Evolutionary conservation across 1,140 invertebrate species (phyloP), one percentile per base, ranked within the genome.

Genomic region (Papilio helenus): DNA sequence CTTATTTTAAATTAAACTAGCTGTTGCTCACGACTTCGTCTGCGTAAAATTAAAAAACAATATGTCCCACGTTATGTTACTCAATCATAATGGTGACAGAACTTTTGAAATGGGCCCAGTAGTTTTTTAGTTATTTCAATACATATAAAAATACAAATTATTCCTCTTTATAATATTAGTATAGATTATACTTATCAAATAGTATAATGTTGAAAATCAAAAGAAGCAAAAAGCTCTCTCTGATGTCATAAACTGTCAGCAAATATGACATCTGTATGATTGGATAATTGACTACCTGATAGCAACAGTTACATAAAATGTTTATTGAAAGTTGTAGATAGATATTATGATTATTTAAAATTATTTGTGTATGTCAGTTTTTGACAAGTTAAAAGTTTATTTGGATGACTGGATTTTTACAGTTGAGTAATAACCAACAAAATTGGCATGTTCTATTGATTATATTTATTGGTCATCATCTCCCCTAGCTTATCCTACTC

Each of bases 351-450:
- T 20, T 55, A 55, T 55, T 20, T 20, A 5, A 55, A 20, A 18
- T 55, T 55, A 51, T 51, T 51, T 51, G 49, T 51, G 18, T 51
- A 55, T 55, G 51, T 55, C n/a, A 55, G 51, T 5, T 55, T 55
- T 55, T 55, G 51, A 55, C n/a, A 20, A 55, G 51, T 20, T 55
- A 55, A 18, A n/a, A 55, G 51, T 55, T n/a, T 74, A 46, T 81
- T 79, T 76, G 61, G 51, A 55, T 55, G 51, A 55, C 18, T 20
- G 20, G 51, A 20, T 55, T 55, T 49, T 49, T 55, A 18, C 7
- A 9, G n/a, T 55, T 55, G 51, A 8, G 51, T 55, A 55, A 55
- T 7, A 55, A n/a, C 18, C 18, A 55, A 55, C 16, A 49, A 5
- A 18, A 49, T 49, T 18, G 46, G 4, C 46, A 49, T 18, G 18